phyloP scores from a whole-genome alignment of 2,113 vertebrate genomes.

The Enhydra lutris region DNA sequence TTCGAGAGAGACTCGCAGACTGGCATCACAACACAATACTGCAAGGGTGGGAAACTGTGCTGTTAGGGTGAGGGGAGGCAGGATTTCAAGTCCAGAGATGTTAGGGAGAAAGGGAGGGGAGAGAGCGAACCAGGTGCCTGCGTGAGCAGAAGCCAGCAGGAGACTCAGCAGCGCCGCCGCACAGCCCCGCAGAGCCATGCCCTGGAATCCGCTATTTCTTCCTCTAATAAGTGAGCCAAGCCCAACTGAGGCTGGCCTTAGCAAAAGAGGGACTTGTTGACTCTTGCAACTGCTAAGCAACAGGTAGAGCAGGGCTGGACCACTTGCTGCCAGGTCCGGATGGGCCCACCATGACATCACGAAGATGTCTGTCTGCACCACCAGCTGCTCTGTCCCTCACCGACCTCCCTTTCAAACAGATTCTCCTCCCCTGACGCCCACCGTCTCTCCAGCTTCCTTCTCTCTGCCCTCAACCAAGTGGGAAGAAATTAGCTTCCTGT shows the following conservation, averaged over 20 bases:
- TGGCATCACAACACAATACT: fast-evolving
- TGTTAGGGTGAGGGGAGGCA: not conserved
- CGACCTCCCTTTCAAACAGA: fast-evolving
- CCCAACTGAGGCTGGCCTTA: not conserved
- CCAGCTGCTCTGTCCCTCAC: not conserved
- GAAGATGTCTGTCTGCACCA: too few species aligned
- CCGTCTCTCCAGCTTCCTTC: not conserved
- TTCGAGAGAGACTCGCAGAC: not conserved
- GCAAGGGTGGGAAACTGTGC: not conserved
- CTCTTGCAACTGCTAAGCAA: not conserved
- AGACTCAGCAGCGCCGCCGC: not conserved
- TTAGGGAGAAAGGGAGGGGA: too few species aligned
- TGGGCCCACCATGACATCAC: fast-evolving
- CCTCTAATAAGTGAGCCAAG: not conserved
- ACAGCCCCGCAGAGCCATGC: fast-evolving
- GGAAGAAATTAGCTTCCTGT: not conserved
- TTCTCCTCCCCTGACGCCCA: fast-evolving
- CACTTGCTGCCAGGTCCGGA: fast-evolving
- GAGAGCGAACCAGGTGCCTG: not conserved
- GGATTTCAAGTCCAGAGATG: too few species aligned
- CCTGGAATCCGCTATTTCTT: not conserved
- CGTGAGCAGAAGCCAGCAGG: not conserved
- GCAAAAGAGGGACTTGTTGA: not conserved
- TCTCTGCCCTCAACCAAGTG: not conserved
- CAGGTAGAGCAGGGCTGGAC: not conserved